Base-by-base conservation (phyloP, 2,113 vertebrate genomes). In the Theristicus caerulescens region DNA sequence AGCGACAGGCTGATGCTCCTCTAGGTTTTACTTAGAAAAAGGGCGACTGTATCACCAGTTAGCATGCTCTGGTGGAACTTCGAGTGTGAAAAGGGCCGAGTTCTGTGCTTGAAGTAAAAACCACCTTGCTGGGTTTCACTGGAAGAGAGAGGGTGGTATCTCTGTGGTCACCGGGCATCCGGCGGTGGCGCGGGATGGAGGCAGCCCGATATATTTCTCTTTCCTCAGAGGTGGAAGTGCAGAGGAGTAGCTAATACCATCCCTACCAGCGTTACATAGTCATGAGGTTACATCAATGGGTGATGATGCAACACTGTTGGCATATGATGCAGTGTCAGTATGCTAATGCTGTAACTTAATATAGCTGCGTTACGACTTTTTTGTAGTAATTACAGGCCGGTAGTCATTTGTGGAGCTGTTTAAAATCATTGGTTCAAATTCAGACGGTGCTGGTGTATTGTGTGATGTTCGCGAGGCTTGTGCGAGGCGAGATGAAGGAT, bases 31-130 rank as follows among this genome's bases (percentile, higher is more conserved):
- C 26, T 11, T 16, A 40, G 44, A 9, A 22, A 20, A 64, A 79
- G 81, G 62, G 38, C 3, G 0, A 16, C 7, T 13, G 0, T 19
- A 0, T 49, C 5, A 2, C 13, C 31, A 0, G 15, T 16, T 17
- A 5, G 16, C 6, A 0, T 11, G 17, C 24, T 47, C 7, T 6
- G 69, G 16, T 3, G 20, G 57, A n/a, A 7, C 58, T 2, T 24
- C 13, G 21, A 14, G 15, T 3, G 15, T 8, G 29, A 21, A 42
- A 62, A 61, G 51, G 38, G 22, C 34, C 1, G 0, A 16, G 59
- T 12, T 44, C 49, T 6, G 36, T 12, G 16, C 61, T 47, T 2
- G 26, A 6, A 11, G 49, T 25, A 8, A 51, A 34, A 78, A 6
- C 9, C 11, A 0, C 38, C 65, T 21, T 2, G 19, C 13, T 26